Evolutionary conservation across 2,888 invertebrate genomes (phyloP).

Genomic region (Arrhopalites spinosus): DNA sequence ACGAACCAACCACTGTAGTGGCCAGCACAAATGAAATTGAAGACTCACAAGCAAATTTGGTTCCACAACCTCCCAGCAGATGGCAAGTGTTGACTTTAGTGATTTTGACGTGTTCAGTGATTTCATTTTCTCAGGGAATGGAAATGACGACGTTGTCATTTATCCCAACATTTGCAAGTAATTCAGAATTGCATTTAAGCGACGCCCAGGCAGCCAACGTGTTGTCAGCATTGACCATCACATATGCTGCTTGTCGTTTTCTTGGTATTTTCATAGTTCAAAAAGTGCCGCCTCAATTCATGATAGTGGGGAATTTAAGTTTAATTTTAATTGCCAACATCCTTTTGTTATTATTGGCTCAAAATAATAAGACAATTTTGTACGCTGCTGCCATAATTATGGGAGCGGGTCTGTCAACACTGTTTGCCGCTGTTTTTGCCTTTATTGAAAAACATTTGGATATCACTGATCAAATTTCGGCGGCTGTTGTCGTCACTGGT

Average conservation of each 20-base stretch:
- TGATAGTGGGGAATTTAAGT: conserved; percentile 15
- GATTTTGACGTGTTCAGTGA: conserved; percentile 32
- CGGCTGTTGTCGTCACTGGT: background rate
- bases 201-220: conserved; percentile 12
- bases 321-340: background rate
- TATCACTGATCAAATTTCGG: conserved; percentile 39
- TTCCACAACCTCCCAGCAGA: no score
- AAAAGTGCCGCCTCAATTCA: conserved; percentile 13
- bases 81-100: conserved; percentile 18
- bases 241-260: background rate
- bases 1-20: no score
- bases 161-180: conserved; percentile 18
- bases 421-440: conserved; percentile 29
- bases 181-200: conserved; percentile 10
- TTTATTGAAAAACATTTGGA: conserved; percentile 43
- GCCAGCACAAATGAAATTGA: no score
- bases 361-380: conserved; percentile 5
- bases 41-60: no score
- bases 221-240: background rate
- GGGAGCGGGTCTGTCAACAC: conserved; percentile 41
- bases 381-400: conserved; percentile 36
- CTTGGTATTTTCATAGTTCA: conserved; percentile 21
- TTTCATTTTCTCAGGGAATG: conserved; percentile 42
- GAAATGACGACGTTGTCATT: conserved; percentile 35
- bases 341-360: conserved; percentile 23